Evolutionary conservation across 2,113 vertebrate species (phyloP), one percentile per base, ranked within the genome.

Genomic region (Alectura lathami): DNA sequence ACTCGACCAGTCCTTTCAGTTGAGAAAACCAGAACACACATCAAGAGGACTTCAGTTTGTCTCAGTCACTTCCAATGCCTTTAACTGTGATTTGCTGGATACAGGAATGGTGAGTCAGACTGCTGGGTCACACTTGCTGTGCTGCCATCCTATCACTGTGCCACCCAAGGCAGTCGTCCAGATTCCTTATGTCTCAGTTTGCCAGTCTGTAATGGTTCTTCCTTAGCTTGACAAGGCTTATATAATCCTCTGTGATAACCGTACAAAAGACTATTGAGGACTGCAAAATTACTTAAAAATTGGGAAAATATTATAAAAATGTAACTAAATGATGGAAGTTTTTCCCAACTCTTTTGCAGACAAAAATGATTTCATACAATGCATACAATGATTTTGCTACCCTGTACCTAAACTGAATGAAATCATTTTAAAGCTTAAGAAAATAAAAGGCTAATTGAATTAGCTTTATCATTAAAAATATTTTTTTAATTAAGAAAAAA

Each of bases 21-120:
- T 26, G 38, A 43, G 45, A 91, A 95, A 80, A 57, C 17, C 80
- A 81, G 73, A 92, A 78, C 59, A 86, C 68, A 92, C 20, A 64
- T 92, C 86, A 81, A 62, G 80, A 92, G 64, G 50, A 48, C 66
- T 86, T 50, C 74, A 59, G 80, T 88, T 88, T 83, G 54, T 90
- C 72, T 93, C 68, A 92, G 83, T 83, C 36, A 14, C 29, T 81
- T 91, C 89, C 86, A 92, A 92, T 42, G 20, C 34, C 64, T 74
- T 94, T 86, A 93, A 77, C 91, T 88, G 77, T 63, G 54, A 91
- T 93, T 76, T 89, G 62, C 69, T 68, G 53, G 66, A 72, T 72
- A 72, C 21, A 43, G 89, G 81, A 63, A 32, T 3, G 1, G 29
- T 54, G 56, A 83, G 51, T 40, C 51, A 86, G 62, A 78, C 56